These are phyloP conservation scores for Podarcis cretensis DNA, from an alignment of 2,113 vertebrate species.

Conservation along the genomic window DNA sequence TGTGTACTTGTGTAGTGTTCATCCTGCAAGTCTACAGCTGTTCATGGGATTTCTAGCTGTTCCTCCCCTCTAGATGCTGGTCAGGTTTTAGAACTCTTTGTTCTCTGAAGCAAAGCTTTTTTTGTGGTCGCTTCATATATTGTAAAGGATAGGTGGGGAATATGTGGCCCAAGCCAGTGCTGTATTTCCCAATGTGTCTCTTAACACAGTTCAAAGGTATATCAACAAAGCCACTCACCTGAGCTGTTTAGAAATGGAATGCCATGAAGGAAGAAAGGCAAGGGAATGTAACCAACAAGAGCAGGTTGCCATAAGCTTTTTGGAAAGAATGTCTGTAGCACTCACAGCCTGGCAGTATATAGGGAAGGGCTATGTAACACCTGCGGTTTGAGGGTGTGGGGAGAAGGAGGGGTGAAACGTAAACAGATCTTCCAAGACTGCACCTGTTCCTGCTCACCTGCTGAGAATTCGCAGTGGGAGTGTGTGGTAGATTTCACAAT, in stretches of 20 bases:
- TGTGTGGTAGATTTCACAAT: slow-evolving; percentile 3
- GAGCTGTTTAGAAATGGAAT: neutral
- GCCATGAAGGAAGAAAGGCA: neutral
- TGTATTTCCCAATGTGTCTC: neutral
- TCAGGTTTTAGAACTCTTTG: too few relatives aligned
- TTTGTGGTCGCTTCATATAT: neutral
- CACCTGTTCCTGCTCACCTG: slow-evolving; percentile 17
- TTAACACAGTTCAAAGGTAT: neutral
- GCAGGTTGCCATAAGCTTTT: rapidly evolving
- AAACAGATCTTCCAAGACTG: neutral
- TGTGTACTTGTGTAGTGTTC: neutral
- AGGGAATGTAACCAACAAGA: slow-evolving; percentile 3
- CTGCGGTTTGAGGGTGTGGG: neutral
- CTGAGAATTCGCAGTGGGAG: neutral
- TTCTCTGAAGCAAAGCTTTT: neutral
- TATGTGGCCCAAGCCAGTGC: neutral
- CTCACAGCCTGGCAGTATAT: neutral
- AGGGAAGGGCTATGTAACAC: neutral
- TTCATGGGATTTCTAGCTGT: too few relatives aligned
- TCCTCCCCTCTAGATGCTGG: too few relatives aligned
- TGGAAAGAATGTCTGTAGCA: neutral
- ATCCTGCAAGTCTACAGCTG: neutral
- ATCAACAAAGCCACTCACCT: neutral
- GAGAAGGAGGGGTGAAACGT: neutral
- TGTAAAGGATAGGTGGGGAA: too few relatives aligned